Evolutionary conservation across 2,797 vertebrate genomes (phyloP), one percentile per base, ranked within the genome.

Genomic region (Aphelocoma californica): DNA sequence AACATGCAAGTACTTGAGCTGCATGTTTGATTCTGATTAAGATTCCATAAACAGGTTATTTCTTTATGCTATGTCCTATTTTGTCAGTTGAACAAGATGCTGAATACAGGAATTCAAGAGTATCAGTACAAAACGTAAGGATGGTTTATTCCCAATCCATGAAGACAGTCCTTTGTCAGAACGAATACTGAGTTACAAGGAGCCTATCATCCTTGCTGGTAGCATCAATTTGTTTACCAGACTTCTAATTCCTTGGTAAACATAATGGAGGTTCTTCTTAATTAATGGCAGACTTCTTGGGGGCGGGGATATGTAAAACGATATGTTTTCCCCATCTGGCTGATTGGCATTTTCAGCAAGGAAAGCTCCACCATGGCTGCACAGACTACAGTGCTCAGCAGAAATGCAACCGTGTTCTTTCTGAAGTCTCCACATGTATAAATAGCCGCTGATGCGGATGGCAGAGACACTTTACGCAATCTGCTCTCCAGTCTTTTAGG

Each of bases 231-330:
- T 96, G 95, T 95, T 97, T 97, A 96, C 96, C 96, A 96, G 97
- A 92, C 74, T 91, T 94, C 95, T 92, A 96, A 95, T 93, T 95
- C 91, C 97, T 70, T 69, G 91, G 97, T 97, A 97, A 97, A 95
- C 69, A 54, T 61, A 88, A 95, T 84, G 94, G 95, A 94, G 86
- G 90, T 93, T 97, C 92, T 90, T 94, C 94, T 94, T 96, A 95
- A 95, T 97, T 95, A 97, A 95, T 92, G 94, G 96, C 83, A 96
- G 96, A 86, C 93, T 97, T 95, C 96, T 95, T 94, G 95, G 94
- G 95, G 91, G 92, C 10, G 38, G 69, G 86, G 94, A 95, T 91
- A 81, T 73, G 92, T 54, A 93, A 93, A 95, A 87, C 90, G 86
- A 51, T 95, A 92, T 89, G 56, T 38, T 95, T 97, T 95, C 90